phyloP scores from a whole-genome alignment of 2,113 vertebrate species.

The Tupaia chinensis region DNA sequence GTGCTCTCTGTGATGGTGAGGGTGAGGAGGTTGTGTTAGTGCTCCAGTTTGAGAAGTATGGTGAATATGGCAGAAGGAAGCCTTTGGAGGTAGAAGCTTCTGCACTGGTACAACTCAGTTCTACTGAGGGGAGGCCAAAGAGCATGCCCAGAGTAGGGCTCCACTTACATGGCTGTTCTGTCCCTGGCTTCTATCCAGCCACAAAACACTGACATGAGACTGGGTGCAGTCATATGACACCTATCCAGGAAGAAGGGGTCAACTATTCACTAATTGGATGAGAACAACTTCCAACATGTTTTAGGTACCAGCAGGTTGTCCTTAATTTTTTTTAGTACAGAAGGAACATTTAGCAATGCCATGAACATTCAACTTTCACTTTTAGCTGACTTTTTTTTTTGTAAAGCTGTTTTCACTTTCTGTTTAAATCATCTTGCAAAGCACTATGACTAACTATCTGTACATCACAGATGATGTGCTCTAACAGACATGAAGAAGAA shows the following conservation, averaged over 20 bases:
- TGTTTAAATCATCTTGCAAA: conserved; percentile 72
- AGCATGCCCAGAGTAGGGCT: background rate
- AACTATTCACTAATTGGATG: background rate
- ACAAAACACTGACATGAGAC: conserved; percentile 15
- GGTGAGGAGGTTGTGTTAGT: background rate
- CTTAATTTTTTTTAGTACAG: conserved; percentile 41
- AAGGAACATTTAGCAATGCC: conserved; percentile 19
- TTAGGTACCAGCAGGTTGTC: conserved; percentile 9
- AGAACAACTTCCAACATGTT: background rate
- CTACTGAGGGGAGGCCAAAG: conserved; percentile 7
- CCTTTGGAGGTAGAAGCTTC: background rate
- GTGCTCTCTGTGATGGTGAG: background rate
- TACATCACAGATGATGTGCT: conserved; percentile 83
- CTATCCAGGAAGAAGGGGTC: conserved; percentile 23
- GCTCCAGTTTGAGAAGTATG: background rate
- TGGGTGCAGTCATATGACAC: background rate
- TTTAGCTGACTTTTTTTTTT: background rate
- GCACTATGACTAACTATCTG: conserved; percentile 62
- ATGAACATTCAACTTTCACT: conserved; percentile 44
- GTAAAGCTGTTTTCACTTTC: conserved; percentile 84
- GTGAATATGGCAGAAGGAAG: background rate
- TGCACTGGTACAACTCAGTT: background rate
- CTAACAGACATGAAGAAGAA: conserved; percentile 86
- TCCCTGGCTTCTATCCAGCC: conserved; percentile 29
- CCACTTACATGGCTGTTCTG: background rate